Conservation (phyloP, 1,140 invertebrate genomes). For the Zophobas morio region DNA sequence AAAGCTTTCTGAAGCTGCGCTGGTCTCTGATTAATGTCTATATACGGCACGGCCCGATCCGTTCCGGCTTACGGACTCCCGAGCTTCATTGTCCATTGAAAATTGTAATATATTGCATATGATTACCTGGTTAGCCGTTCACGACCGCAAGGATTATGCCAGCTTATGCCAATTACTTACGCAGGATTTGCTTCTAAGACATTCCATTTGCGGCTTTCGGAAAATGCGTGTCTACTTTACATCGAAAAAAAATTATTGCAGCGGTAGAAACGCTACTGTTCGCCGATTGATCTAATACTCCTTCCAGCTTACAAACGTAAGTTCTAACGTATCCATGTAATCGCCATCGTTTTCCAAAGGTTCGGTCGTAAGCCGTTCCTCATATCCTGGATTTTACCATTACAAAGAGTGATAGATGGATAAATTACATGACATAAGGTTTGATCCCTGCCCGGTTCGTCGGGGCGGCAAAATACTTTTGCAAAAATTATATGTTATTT, state of each 20-base stretch:
- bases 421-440: conserved; percentile 6
- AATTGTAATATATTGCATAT: conserved; percentile 50
- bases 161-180: conserved; percentile 47
- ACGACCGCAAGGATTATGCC: conserved; percentile 33
- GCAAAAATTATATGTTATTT: conserved; percentile 31
- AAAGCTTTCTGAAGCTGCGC: conserved; percentile 13
- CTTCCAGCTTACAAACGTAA: conserved; percentile 7
- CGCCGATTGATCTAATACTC: no score
- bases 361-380: neutral
- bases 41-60: conserved; percentile 36
- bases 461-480: conserved; percentile 11
- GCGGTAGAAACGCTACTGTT: no score
- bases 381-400: conserved; percentile 14
- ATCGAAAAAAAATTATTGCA: neutral
- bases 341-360: neutral
- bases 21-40: conserved; percentile 35
- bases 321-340: neutral
- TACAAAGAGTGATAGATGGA: conserved; percentile 29
- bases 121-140: conserved; percentile 40
- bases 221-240: neutral
- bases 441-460: conserved; percentile 1
- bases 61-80: conserved; percentile 31
- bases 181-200: conserved; percentile 34
- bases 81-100: conserved; percentile 46
- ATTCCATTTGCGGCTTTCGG: conserved; percentile 28